Percentiles rank a stretch among this genome's conserved stretches.
phyloP scores from a whole-genome alignment of 2,797 vertebrate genomes.

The Peromyscus aztecus region DNA sequence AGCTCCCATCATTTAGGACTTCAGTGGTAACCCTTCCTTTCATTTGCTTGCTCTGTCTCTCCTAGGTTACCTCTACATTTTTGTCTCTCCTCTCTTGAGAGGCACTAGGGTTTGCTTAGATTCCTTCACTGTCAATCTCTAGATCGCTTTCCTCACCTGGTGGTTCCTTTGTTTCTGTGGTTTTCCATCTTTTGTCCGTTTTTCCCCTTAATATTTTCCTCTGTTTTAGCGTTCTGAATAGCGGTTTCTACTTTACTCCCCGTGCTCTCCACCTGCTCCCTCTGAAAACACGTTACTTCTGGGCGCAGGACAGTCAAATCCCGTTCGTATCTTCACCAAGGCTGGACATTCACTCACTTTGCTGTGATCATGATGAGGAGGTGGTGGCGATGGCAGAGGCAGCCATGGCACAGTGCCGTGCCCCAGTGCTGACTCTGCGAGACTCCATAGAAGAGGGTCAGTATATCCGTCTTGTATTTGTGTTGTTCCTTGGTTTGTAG shows the following conservation, averaged over 20 bases:
- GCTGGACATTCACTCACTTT: too few species aligned
- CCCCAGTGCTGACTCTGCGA: not conserved
- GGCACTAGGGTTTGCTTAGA: not conserved
- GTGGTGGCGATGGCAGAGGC: not conserved
- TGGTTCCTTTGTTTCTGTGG: not conserved
- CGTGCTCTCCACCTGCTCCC: not conserved
- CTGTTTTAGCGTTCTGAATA: not conserved
- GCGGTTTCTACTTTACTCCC: not conserved
- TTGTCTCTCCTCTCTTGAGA: not conserved
- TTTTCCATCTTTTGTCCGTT: not conserved
- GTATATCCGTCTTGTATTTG: not conserved
- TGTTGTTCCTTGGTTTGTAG: not conserved
- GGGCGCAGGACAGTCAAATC: not conserved
- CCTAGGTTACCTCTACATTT: not conserved
- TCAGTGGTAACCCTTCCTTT: not conserved
- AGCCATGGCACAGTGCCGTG: not conserved
- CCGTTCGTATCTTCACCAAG: too few species aligned
- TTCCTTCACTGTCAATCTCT: not conserved
- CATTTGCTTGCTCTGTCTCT: not conserved
- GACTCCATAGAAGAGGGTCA: not conserved
- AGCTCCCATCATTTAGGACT: not conserved
- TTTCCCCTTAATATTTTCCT: not conserved
- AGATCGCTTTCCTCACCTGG: not conserved
- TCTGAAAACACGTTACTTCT: not conserved
- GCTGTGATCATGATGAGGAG: not conserved